Evolutionary conservation across 2,113 vertebrate genomes (phyloP).

Genomic region (Ancistrus triradiatus): DNA sequence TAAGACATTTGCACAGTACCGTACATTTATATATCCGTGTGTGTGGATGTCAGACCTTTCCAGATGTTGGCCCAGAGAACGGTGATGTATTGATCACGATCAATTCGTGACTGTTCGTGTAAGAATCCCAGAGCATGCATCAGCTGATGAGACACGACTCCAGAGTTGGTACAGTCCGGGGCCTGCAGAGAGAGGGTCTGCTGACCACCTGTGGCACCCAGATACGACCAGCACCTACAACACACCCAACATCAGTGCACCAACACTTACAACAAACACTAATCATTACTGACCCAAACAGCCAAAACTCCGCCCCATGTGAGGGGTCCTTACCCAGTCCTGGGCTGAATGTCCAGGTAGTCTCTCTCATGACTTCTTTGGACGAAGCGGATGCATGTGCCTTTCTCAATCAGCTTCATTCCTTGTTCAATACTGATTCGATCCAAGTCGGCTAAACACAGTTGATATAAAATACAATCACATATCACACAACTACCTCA

Average conservation of each 20-base stretch:
- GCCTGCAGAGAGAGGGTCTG: slow-evolving; percentile 63
- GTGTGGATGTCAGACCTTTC: slow-evolving; percentile 60
- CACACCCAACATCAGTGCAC: background rate
- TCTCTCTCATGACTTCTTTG: slow-evolving; percentile 74
- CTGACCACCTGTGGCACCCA: slow-evolving; percentile 64
- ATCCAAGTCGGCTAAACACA: slow-evolving; percentile 57
- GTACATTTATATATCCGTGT: too few species aligned
- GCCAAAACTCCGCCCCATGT: background rate
- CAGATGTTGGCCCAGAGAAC: slow-evolving; percentile 67
- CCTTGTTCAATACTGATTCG: slow-evolving; percentile 56
- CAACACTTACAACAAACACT: background rate
- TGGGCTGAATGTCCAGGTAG: slow-evolving; percentile 74
- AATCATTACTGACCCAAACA: background rate
- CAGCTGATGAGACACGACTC: slow-evolving; percentile 65
- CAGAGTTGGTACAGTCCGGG: slow-evolving; percentile 54
- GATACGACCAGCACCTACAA: slow-evolving; percentile 72
- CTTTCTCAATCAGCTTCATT: slow-evolving; percentile 71
- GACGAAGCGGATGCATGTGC: slow-evolving; percentile 79
- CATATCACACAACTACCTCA: background rate
- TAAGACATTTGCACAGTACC: too few species aligned
- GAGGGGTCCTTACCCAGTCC: slow-evolving; percentile 74
- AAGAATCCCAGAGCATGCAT: slow-evolving; percentile 62
- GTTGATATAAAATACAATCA: background rate
- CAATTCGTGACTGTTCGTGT: slow-evolving; percentile 66
- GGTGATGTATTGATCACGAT: slow-evolving; percentile 59